A percentile compares a stretch with the other conserved stretches of the same genome.
These are phyloP conservation scores for Esox masquinongy DNA, from an alignment of 2,797 vertebrate genomes.

Conservation along the genomic window DNA sequence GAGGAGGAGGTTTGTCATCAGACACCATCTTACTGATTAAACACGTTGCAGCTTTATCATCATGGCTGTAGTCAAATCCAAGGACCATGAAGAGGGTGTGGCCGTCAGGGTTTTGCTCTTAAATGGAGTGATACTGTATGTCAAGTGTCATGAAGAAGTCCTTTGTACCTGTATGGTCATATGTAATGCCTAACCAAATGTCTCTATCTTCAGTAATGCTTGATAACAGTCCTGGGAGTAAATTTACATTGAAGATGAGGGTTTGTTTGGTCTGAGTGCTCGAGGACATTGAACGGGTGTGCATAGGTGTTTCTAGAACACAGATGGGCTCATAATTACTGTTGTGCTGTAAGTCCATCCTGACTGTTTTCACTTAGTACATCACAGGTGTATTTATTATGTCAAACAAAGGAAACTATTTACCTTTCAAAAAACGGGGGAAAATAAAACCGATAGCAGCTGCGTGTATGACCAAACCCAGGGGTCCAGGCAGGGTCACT, in stretches of 20 bases:
- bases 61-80: slow-evolving; percentile 59
- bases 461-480: too few species aligned
- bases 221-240: background rate
- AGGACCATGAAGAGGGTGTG: slow-evolving; percentile 5
- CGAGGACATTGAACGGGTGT: slow-evolving; percentile 13
- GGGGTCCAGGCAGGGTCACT: too few species aligned
- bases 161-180: background rate
- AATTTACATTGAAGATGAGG: background rate
- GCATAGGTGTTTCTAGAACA: background rate
- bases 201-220: background rate
- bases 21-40: slow-evolving; percentile 13
- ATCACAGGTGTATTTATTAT: too few species aligned
- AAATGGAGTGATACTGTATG: slow-evolving; percentile 33
- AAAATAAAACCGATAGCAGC: too few species aligned
- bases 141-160: background rate
- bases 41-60: slow-evolving; percentile 36
- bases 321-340: slow-evolving; percentile 34
- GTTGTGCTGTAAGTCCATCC: slow-evolving; percentile 1
- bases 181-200: background rate
- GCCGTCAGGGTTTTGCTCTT: slow-evolving; percentile 13
- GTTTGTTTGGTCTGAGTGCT: background rate
- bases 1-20: slow-evolving; percentile 13
- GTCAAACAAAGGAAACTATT: too few species aligned
- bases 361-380: slow-evolving; percentile 16
- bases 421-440: too few species aligned